Percentiles rank a stretch among this genome's conserved stretches.
These are phyloP conservation scores for Drosophila subsilvestris DNA, from an alignment of 2,888 invertebrate species.

Conservation along the genomic window DNA sequence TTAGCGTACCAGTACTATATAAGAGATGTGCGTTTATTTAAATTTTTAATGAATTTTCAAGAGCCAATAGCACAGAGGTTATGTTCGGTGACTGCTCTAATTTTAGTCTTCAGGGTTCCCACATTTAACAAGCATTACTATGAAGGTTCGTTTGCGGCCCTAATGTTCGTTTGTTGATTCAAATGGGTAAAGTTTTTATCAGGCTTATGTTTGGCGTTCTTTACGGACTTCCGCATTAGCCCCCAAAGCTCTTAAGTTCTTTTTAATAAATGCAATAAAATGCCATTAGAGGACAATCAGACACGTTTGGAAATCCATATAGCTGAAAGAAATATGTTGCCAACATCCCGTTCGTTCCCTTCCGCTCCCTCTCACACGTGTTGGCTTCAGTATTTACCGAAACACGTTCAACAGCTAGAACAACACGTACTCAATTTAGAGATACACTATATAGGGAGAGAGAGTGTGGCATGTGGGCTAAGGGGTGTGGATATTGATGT, in stretches of 20 bases:
- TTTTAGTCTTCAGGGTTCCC: no score
- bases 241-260: constrained; percentile 36
- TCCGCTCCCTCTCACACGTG: constrained; percentile 37
- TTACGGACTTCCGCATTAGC: constrained; percentile 4
- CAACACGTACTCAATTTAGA: constrained; percentile 77
- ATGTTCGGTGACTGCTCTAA: no score
- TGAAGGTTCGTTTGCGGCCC: no score
- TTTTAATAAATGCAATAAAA: constrained; percentile 68
- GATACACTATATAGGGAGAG: constrained; percentile 37
- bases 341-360: constrained; percentile 41
- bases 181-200: not conserved
- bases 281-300: constrained; percentile 73
- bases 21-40: not conserved
- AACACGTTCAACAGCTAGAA: constrained; percentile 73
- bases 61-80: no score
- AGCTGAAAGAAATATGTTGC: constrained; percentile 72
- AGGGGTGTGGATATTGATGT: constrained; percentile 44
- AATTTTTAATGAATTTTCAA: not conserved
- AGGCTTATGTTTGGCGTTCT: constrained; percentile 14
- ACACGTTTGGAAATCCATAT: constrained; percentile 76
- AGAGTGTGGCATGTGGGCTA: not conserved
- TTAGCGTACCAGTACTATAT: no score
- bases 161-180: no score
- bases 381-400: constrained; percentile 68
- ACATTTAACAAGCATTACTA: no score